Conservation (phyloP, 2,888 invertebrate genomes). For the Hofmannophila pseudospretella region DNA sequence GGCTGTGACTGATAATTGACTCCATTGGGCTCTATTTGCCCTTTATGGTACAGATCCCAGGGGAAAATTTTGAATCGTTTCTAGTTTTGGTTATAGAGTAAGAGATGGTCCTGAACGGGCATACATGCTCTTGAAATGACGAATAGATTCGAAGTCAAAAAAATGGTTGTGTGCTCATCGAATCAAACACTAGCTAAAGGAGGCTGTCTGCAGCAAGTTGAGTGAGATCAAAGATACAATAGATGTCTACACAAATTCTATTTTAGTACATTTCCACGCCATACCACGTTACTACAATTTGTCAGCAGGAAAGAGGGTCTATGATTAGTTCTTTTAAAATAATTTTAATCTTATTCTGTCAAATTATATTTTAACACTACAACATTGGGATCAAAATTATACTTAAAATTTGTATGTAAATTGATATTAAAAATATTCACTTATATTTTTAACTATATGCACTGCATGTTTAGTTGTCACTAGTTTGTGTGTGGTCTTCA, state of each 20-base stretch:
- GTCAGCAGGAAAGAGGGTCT: constrained; percentile 9
- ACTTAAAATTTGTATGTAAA: constrained; percentile 8
- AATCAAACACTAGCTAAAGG: constrained; percentile 20
- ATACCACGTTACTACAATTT: constrained; percentile 11
- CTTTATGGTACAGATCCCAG: constrained; percentile 31
- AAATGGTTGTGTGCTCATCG: constrained; percentile 45
- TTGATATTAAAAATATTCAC: too few species aligned
- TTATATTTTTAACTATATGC: constrained; percentile 16
- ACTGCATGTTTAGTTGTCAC: constrained; percentile 36
- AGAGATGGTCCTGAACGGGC: too few species aligned
- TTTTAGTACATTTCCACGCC: constrained; percentile 13
- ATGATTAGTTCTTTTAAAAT: background rate
- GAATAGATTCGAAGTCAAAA: background rate
- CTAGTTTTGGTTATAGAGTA: too few species aligned
- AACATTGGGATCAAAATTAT: constrained; percentile 10
- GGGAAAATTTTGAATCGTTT: background rate
- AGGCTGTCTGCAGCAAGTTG: constrained; percentile 35
- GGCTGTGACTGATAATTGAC: too few species aligned
- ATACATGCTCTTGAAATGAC: background rate
- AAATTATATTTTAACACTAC: constrained; percentile 7
- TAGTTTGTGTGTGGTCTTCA: constrained; percentile 57
- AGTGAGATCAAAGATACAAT: constrained; percentile 14
- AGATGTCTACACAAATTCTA: constrained; percentile 18
- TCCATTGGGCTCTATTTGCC: too few species aligned
- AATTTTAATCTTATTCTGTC: constrained; percentile 5